These are phyloP conservation scores for Anagyrus pseudococci DNA, from an alignment of 2,888 invertebrate species.

Conservation along the genomic window DNA sequence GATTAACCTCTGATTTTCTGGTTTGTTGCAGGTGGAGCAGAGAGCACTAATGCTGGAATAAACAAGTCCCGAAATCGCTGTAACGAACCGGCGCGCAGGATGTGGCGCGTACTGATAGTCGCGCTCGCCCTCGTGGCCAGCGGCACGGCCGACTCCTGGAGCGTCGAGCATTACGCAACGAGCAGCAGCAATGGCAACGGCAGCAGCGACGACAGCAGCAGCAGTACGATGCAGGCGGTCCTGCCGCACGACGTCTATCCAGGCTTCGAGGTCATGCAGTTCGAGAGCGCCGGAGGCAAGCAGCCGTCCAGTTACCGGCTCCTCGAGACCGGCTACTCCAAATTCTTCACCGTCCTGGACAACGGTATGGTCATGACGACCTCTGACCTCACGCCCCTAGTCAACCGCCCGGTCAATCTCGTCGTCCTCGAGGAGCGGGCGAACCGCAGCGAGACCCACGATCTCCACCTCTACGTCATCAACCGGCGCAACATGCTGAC, in stretches of 20 bases:
- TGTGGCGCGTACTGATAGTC: slow-evolving; percentile 52
- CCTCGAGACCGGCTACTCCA: slow-evolving; percentile 80
- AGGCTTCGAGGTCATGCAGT: slow-evolving; percentile 85
- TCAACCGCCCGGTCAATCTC: slow-evolving; percentile 81
- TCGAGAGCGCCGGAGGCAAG: slow-evolving; percentile 66
- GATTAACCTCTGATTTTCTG: background rate
- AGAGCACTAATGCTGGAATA: slow-evolving; percentile 55
- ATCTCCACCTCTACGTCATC: slow-evolving; percentile 81
- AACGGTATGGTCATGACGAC: slow-evolving; percentile 93
- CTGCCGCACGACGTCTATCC: slow-evolving; percentile 90
- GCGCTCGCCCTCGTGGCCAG: slow-evolving; percentile 45
- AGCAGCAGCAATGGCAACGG: slow-evolving; percentile 2
- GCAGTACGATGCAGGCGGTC: slow-evolving; percentile 63
- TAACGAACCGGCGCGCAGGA: slow-evolving; percentile 42
- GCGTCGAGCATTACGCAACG: no score
- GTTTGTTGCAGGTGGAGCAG: slow-evolving; percentile 38
- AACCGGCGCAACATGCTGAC: slow-evolving; percentile 83
- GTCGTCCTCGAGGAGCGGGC: slow-evolving; percentile 83
- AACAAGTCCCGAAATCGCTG: slow-evolving; percentile 39
- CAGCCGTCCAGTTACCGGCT: slow-evolving; percentile 67
- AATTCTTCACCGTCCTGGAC: slow-evolving; percentile 85
- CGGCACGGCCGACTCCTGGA: slow-evolving; percentile 18
- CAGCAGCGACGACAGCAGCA: background rate
- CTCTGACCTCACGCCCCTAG: slow-evolving; percentile 80
- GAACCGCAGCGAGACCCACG: slow-evolving; percentile 80